Base-by-base conservation (phyloP, 2,113 vertebrate genomes). In the Ictalurus furcatus region DNA sequence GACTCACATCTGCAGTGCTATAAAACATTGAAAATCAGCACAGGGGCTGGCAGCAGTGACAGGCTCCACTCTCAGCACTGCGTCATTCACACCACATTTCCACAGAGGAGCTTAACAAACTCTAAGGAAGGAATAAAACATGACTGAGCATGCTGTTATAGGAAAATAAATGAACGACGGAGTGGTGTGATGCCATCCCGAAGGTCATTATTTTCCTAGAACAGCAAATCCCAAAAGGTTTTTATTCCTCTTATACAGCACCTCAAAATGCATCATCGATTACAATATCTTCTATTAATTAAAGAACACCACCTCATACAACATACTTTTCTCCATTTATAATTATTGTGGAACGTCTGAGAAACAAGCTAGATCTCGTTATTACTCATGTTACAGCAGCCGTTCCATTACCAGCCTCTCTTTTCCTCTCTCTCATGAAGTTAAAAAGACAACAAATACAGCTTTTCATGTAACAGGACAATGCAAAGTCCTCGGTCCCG, bases 1-100 rank as follows among this genome's bases (percentile, higher is more conserved):
- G n/a, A 40, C 63, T 86, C 71, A 86, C 85, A 84, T 87, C 90
- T 90, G 87, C 84, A 88, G 84, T 67, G 74, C 85, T 89, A 79
- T 61, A 89, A 87, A 74, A 48, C 65, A 86, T 37, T 90, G 74
- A 52, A 86, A 83, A 82, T 48, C 63, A 79, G 83, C 90, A 87
- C 54, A 76, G 59, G n/a, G 56, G n/a, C 63, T 83, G 67, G 85
- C 89, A 85, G 58, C 84, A 82, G 28, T 58, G 21, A 83, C 71
- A 63, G 56, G 6, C 78, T 80, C 59, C 0, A 13, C 30, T 90
- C 30, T 58, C 37, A 61, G 69, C 6, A 6, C 87, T 59, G 78
- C n/a, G 7, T 85, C 54, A 89, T 82, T 90, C 78, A 78, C 7
- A 67, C 34, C 40, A 58, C 86, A 87, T 91, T 87, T 44, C 74